Evolutionary conservation across 2,113 vertebrate genomes (phyloP), one percentile per base, ranked within the genome.

Genomic region (Crotalus horridus): DNA sequence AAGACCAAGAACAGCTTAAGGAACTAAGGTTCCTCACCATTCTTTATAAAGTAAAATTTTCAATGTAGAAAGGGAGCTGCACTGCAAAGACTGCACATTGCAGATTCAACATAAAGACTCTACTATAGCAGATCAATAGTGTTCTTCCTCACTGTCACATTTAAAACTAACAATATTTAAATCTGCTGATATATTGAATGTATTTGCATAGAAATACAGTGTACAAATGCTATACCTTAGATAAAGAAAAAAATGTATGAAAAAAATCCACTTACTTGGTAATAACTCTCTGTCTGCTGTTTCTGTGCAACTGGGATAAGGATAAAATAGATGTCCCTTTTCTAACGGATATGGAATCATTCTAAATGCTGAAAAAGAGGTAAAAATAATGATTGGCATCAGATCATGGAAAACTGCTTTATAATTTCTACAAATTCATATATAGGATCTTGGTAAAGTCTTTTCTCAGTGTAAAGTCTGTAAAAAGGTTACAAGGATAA

Each of bases 311-410:
- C 99, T 99, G 21, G 99, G 99, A 93, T 99, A 99, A 29, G 99
- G 99, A 94, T 99, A 99, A 97, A 99, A 99, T 61, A 99, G 98
- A 96, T 99, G 99, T 91, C 99, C 99, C 97, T 99, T 99, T 96
- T 99, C 99, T 95, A 99, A 96, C 0, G 99, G 99, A 95, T 99
- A 99, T 0, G 99, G 99, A 96, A 99, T 99, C 98, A 99, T 99
- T 97, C 99, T 98, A 96, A 99, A 99, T 89, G 99, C 99, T 99
- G 88, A 89, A 58, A 86, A 61, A 3, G 92, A 95, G 29, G 13
- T 11, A 90, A 24, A 87, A 64, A 92, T 55, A 55, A n/a, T 64
- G 10, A 93, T 91, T 87, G 55, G 61, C 23, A 58, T 96, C 89
- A 92, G 94, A 93, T 92, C 93, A 81, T 3, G 61, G 39, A 86